phyloP scores from a whole-genome alignment of 2,797 vertebrate species.

The Momotus momota region DNA sequence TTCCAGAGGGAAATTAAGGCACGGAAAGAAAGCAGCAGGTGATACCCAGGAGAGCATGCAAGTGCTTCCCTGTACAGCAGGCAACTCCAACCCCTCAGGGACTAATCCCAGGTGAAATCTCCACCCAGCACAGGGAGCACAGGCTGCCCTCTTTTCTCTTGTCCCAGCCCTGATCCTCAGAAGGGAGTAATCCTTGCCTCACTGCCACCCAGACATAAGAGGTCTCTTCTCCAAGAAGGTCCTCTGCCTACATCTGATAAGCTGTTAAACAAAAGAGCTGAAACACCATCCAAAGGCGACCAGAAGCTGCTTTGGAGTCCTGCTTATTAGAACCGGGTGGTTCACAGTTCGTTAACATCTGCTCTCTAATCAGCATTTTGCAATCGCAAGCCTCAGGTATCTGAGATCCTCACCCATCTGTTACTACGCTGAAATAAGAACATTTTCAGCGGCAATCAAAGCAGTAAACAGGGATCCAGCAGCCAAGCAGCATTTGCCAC shows the following conservation, averaged over 20 bases:
- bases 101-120: background rate
- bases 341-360: background rate
- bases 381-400: slow-evolving; percentile 11
- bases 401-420: slow-evolving; percentile 31
- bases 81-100: background rate
- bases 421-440: background rate
- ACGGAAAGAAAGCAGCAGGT: background rate
- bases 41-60: background rate
- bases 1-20: background rate
- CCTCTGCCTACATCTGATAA: background rate
- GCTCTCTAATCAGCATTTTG: background rate
- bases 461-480: background rate
- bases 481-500: background rate
- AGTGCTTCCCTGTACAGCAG: background rate
- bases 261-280: background rate
- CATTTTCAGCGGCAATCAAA: background rate
- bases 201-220: background rate
- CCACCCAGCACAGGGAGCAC: background rate
- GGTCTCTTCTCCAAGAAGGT: background rate
- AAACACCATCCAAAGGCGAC: background rate
- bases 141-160: background rate
- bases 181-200: background rate
- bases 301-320: background rate
- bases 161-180: background rate
- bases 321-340: background rate